Evolutionary conservation across 2,888 invertebrate species (phyloP).

Genomic region (Drosophila kokeensis): DNA sequence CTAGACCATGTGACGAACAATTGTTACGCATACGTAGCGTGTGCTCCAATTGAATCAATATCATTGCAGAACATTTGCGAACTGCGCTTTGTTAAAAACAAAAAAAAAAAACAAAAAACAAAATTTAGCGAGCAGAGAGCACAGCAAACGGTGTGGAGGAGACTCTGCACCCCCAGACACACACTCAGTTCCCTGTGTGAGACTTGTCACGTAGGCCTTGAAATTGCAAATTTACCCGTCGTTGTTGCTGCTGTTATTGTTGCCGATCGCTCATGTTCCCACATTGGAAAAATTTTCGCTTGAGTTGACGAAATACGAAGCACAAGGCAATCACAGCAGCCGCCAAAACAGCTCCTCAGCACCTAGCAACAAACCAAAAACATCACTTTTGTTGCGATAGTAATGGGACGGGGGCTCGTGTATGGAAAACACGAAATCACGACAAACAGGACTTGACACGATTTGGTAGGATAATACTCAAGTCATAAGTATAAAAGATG

Average conservation of each 20-base stretch:
- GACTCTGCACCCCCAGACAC: conserved; percentile 61
- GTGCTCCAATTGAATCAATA: conserved; percentile 35
- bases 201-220: conserved; percentile 80
- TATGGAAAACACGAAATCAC: not conserved
- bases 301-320: conserved; percentile 62
- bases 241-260: conserved; percentile 16
- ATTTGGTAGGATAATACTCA: not conserved
- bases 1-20: conserved; percentile 56
- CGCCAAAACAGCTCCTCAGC: conserved; percentile 40
- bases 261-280: conserved; percentile 46
- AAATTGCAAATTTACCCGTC: conserved; percentile 62
- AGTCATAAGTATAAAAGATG: not conserved
- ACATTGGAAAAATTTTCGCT: conserved; percentile 61
- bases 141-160: conserved; percentile 3
- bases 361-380: conserved; percentile 65
- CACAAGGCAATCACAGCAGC: conserved; percentile 55
- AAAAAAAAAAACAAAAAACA: not conserved
- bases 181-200: conserved; percentile 62
- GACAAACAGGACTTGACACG: not conserved
- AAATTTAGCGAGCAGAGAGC: conserved; percentile 2
- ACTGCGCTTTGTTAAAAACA: not conserved
- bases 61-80: conserved; percentile 21
- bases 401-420: not conserved
- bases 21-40: conserved; percentile 31
- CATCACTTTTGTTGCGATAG: not conserved